These are phyloP conservation scores for Sinocyclocheilus anophthalmus DNA, from an alignment of 2,113 vertebrate species.

Conservation along the genomic window DNA sequence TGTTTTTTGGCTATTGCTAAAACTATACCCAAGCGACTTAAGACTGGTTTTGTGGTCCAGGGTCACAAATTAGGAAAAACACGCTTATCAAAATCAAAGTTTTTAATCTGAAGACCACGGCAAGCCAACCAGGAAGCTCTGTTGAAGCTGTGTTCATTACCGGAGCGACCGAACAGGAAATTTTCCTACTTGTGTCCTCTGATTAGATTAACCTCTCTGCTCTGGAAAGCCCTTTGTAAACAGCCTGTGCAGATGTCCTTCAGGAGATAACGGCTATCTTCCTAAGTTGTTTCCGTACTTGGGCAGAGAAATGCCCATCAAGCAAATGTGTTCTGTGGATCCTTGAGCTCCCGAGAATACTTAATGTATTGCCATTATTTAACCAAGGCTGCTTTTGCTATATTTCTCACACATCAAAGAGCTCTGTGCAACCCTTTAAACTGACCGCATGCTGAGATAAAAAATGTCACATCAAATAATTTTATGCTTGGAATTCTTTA, in stretches of 20 bases:
- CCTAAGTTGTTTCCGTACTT: conserved; percentile 65
- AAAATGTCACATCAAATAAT: background rate
- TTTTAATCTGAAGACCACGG: conserved; percentile 71
- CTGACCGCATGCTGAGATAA: background rate
- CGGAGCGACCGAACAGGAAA: conserved; percentile 79
- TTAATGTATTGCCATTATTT: conserved; percentile 47
- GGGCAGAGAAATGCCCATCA: conserved; percentile 65
- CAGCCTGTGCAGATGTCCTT: conserved; percentile 76
- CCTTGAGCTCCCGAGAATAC: conserved; percentile 64
- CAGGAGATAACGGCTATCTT: conserved; percentile 74
- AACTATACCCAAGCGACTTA: no score
- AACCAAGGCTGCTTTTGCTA: conserved; percentile 33
- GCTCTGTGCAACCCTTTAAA: conserved; percentile 2
- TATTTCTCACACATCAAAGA: conserved; percentile 45
- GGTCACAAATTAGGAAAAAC: conserved; percentile 66
- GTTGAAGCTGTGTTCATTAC: conserved; percentile 74
- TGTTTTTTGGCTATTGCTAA: no score
- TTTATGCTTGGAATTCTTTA: conserved; percentile 3
- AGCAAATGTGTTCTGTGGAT: conserved; percentile 65
- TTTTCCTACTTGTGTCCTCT: conserved; percentile 74
- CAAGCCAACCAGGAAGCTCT: conserved; percentile 76
- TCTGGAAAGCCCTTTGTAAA: conserved; percentile 68
- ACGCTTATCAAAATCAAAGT: conserved; percentile 78
- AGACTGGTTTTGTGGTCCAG: no score
- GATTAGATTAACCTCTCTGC: conserved; percentile 77